Base-by-base conservation (phyloP, 1,140 invertebrate species). In the Acromyrmex heyeri region DNA sequence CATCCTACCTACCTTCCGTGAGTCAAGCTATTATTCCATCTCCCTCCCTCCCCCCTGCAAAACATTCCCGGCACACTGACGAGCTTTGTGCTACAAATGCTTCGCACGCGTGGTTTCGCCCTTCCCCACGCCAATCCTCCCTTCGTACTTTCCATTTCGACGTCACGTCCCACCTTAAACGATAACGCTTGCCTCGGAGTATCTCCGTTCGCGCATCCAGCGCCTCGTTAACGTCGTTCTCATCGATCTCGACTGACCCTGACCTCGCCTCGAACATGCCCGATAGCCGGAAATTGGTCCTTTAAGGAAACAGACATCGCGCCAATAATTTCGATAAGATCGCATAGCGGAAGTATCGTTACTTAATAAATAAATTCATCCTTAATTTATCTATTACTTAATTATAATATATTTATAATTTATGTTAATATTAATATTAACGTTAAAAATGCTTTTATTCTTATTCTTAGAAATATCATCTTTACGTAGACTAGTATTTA, bases 21-120 rank as follows among this genome's bases (percentile, higher is more conserved):
- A 59, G 38, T 62, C 64, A 16, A 61, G 72, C 73, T 21, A 34
- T 50, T 85, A 64, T 82, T 44, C 24, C 44, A 55, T 24, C 24
- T 6, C 16, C 38, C 16, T 65, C 44, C 64, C 44, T 14, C 16
- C 70, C 65, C 64, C 65, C 30, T 57, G 78, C 69, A 75, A 85
- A 88, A 76, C 88, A 82, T 73, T 87, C 86, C 59, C 87, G 27
- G 59, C 81, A 73, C 87, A 81, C 85, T 69, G 64, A 85, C 65
- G 62, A 91, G 88, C 87, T 92, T 93, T 86, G 86, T 89, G 69
- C 69, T 85, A 89, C 86, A 88, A 92, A 92, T 92, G 88, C 88
- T 86, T 87, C 76, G 67, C 88, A 62, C 77, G 65, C 79, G 64
- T 69, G 21, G 65, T 78, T 50, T 69, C 59, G 27, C n/a, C 7